Percentiles rank a stretch among this genome's conserved stretches.
phyloP scores from a whole-genome alignment of 2,888 invertebrate species.

The Pristionchus entomophagus region DNA sequence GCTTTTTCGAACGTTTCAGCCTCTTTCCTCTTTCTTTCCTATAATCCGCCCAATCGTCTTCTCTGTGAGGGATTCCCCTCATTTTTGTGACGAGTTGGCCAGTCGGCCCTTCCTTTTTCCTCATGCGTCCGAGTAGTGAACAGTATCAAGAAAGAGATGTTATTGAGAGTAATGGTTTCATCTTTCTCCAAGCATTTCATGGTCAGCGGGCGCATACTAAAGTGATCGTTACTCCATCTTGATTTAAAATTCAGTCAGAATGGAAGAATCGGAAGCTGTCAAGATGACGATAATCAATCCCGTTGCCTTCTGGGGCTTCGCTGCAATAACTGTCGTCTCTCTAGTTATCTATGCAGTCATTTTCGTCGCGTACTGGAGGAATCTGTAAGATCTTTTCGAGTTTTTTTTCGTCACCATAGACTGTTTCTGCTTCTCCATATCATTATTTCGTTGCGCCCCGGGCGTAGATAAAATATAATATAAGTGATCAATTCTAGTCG shows the following conservation, averaged over 20 bases:
- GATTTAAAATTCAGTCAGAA: neutral
- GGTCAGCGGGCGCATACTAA: too few relatives aligned
- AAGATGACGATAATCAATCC: constrained; percentile 7
- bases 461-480: neutral
- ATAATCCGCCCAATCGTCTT: neutral
- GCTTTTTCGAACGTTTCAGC: neutral
- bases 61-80: neutral
- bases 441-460: neutral
- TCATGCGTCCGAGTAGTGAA: too few relatives aligned
- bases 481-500: neutral
- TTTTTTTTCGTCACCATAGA: too few relatives aligned
- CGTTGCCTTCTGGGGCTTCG: neutral
- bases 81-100: too few relatives aligned
- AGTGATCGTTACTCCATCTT: neutral
- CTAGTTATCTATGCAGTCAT: neutral
- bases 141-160: too few relatives aligned
- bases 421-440: too few relatives aligned
- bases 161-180: too few relatives aligned
- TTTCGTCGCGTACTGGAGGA: constrained; percentile 4
- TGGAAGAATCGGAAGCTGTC: constrained; percentile 9
- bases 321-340: neutral
- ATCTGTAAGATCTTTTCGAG: neutral
- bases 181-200: too few relatives aligned
- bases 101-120: too few relatives aligned
- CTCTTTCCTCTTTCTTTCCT: neutral